Evolutionary conservation across 2,888 invertebrate species (phyloP).

Genomic region (Oithona nana): DNA sequence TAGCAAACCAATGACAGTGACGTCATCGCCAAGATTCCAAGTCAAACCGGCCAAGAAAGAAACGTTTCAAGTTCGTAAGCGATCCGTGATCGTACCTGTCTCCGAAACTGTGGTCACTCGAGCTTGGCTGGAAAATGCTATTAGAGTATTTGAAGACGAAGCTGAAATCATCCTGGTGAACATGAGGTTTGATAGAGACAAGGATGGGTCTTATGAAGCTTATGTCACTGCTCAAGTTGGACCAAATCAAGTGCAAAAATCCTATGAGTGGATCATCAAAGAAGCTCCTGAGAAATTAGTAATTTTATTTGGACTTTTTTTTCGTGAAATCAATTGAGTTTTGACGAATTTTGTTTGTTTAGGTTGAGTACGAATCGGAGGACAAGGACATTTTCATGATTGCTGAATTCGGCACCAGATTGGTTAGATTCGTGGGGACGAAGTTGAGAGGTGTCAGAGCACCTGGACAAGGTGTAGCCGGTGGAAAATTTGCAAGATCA

Average conservation of each 20-base stretch:
- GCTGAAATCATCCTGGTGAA: neutral
- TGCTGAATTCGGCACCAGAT: neutral
- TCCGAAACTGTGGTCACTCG: conserved; percentile 1
- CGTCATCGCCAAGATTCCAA: neutral
- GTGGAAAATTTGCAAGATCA: neutral
- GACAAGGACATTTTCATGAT: conserved; percentile 1
- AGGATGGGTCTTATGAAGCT: neutral
- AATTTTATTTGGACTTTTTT: too few relatives aligned
- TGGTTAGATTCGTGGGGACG: neutral
- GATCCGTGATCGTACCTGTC: neutral
- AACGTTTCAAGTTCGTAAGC: neutral
- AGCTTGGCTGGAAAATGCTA: conserved; percentile 8
- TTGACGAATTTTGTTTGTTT: too few relatives aligned
- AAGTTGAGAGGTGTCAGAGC: neutral
- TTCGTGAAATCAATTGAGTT: too few relatives aligned
- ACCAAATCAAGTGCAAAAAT: neutral
- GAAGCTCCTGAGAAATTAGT: neutral
- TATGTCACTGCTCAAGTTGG: neutral
- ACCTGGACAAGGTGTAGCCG: neutral
- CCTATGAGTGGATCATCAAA: conserved; percentile 8
- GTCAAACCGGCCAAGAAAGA: neutral
- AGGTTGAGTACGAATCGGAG: too few relatives aligned
- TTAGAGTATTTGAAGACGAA: conserved; percentile 1
- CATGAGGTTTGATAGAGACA: neutral
- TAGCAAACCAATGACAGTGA: neutral